Conservation (phyloP, 2,888 invertebrate species). For the Meganola albula region DNA sequence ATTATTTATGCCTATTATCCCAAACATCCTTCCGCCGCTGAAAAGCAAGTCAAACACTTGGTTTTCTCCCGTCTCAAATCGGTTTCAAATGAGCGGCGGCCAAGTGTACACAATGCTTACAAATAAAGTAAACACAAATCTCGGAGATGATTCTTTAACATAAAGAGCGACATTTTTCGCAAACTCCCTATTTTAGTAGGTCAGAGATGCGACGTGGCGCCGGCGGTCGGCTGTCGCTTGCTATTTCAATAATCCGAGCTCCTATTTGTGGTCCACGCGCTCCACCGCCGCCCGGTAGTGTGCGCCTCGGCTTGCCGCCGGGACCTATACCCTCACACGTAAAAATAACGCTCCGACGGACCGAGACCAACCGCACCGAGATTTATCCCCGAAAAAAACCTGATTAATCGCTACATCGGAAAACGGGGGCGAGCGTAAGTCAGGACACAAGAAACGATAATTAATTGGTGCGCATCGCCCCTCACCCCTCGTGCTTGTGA, state of each 20-base stretch:
- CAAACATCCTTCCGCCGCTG: no score
- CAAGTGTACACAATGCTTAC: no score
- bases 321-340: slow-evolving; percentile 19
- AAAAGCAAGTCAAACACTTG: no score
- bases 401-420: slow-evolving; percentile 63
- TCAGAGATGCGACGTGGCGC: slow-evolving; percentile 14
- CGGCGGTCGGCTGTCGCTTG: slow-evolving; percentile 3
- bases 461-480: slow-evolving; percentile 41
- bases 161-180: slow-evolving; percentile 15
- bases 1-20: no score
- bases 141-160: slow-evolving; percentile 12
- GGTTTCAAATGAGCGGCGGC: no score
- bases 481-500: slow-evolving; percentile 17
- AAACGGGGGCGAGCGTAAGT: slow-evolving; percentile 58
- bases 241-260: slow-evolving; percentile 18
- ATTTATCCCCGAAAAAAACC: slow-evolving; percentile 59
- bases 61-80: no score
- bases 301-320: slow-evolving; percentile 6
- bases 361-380: slow-evolving; percentile 31
- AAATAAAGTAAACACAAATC: slow-evolving; percentile 13
- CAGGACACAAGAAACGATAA: slow-evolving; percentile 64
- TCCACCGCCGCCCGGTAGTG: background rate
- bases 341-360: slow-evolving; percentile 38
- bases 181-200: slow-evolving; percentile 19
- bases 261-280: slow-evolving; percentile 17